These are phyloP conservation scores for Gambusia affinis DNA, from an alignment of 2,113 vertebrate species.

Conservation along the genomic window DNA sequence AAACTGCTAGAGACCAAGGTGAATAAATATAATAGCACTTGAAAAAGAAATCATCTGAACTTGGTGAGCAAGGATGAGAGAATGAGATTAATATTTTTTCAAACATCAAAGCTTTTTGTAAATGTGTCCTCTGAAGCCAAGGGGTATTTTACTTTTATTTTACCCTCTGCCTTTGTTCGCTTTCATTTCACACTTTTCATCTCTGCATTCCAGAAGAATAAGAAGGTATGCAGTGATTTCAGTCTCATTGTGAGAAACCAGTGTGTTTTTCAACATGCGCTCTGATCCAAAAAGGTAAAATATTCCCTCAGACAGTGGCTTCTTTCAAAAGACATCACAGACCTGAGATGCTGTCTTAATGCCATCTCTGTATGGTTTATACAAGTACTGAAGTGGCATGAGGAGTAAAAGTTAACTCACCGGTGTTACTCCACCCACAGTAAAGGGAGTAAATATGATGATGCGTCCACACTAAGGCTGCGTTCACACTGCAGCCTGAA, in stretches of 20 bases:
- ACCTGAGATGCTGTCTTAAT: not conserved
- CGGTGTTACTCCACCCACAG: too few relatives aligned
- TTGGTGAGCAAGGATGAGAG: constrained; percentile 25
- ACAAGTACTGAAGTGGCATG: not conserved
- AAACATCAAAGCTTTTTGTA: constrained; percentile 58
- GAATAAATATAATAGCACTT: constrained; percentile 19
- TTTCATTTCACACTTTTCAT: constrained; percentile 40
- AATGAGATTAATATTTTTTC: constrained; percentile 5
- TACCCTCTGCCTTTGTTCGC: constrained; percentile 24
- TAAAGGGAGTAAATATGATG: too few relatives aligned
- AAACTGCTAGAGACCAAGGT: constrained; percentile 4
- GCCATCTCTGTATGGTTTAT: not conserved
- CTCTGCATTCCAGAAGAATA: constrained; percentile 20
- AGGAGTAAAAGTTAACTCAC: too few relatives aligned
- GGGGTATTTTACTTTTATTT: constrained; percentile 21
- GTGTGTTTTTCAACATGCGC: not conserved
- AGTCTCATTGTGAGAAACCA: constrained; percentile 5
- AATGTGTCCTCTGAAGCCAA: constrained; percentile 35
- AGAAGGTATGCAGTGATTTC: constrained; percentile 19
- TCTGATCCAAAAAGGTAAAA: constrained; percentile 20
- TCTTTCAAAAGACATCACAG: not conserved
- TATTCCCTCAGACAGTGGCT: not conserved
- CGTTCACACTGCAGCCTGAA: too few relatives aligned
- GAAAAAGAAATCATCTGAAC: constrained; percentile 12
- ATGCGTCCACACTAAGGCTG: too few relatives aligned